Evolutionary conservation across 1,140 invertebrate genomes (phyloP).

Genomic region (Bombus breviceps): DNA sequence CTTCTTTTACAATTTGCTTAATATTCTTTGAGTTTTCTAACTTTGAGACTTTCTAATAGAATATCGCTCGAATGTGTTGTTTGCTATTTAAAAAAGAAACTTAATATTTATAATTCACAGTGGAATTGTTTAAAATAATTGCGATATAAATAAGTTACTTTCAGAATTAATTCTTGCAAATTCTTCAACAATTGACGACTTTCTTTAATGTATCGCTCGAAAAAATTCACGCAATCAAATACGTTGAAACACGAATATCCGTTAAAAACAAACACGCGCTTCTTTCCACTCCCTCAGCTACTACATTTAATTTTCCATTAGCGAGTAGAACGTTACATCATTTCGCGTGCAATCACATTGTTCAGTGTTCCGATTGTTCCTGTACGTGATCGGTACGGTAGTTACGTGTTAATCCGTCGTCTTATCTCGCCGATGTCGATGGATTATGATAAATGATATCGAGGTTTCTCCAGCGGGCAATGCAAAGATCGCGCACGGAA

Average conservation of each 20-base stretch:
- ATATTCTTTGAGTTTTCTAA: no score
- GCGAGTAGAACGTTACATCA: background rate
- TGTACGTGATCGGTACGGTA: background rate
- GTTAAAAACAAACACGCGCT: no score
- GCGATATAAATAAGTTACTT: no score
- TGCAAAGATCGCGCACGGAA: conserved; percentile 46
- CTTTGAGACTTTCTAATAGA: no score
- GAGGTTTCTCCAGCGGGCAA: conserved; percentile 30
- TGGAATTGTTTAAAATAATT: no score
- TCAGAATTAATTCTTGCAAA: background rate
- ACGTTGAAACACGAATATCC: background rate
- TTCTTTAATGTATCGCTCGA: no score
- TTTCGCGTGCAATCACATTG: background rate
- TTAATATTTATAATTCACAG: no score
- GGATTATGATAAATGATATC: conserved; percentile 45
- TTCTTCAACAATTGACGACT: background rate
- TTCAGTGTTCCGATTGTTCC: background rate
- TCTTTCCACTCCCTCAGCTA: background rate
- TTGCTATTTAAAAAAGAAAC: no score
- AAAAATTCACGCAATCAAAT: background rate
- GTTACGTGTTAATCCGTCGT: conserved; percentile 5
- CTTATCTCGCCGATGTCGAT: conserved; percentile 36
- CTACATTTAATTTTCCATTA: background rate
- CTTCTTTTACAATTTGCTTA: no score
- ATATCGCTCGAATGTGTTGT: no score